Conservation (phyloP, 2,797 vertebrate genomes). For the Tachyglossus aculeatus region DNA sequence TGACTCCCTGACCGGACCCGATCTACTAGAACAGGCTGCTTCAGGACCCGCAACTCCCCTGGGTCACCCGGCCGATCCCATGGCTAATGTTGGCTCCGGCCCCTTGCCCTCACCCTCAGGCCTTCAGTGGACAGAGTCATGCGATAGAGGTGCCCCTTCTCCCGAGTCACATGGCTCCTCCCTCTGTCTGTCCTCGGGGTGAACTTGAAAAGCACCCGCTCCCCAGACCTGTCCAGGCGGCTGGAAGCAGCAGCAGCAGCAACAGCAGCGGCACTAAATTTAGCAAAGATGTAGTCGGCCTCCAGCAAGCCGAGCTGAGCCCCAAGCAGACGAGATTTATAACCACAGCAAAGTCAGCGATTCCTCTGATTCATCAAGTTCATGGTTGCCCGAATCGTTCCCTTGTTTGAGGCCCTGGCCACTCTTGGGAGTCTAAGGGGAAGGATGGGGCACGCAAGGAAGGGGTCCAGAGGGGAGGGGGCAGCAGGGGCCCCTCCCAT, state of each 20-base stretch:
- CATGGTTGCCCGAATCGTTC: neutral
- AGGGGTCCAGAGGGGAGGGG: too few relatives aligned
- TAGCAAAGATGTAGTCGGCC: constrained; percentile 53
- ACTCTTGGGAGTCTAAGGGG: too few relatives aligned
- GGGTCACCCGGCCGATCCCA: neutral
- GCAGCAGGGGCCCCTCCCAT: too few relatives aligned
- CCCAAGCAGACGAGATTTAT: constrained; percentile 34
- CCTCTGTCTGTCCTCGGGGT: constrained; percentile 45
- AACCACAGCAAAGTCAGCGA: neutral
- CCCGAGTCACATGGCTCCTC: constrained; percentile 31
- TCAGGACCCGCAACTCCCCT: neutral
- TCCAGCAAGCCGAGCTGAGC: constrained; percentile 15
- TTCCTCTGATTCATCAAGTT: neutral
- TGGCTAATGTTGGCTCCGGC: neutral
- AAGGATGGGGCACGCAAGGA: too few relatives aligned
- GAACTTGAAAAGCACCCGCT: constrained; percentile 63
- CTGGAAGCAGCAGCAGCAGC: constrained; percentile 53
- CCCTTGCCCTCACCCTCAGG: constrained; percentile 13
- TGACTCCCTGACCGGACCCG: neutral
- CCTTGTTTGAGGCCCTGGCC: neutral
- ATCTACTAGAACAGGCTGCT: too few relatives aligned
- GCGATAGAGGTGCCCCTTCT: constrained; percentile 34
- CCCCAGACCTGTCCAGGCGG: constrained; percentile 39
- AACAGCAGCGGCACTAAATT: too few relatives aligned
- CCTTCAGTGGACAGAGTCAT: constrained; percentile 44